Conservation (phyloP, 1,140 invertebrate genomes). For the Hydropsyche tenuis region DNA sequence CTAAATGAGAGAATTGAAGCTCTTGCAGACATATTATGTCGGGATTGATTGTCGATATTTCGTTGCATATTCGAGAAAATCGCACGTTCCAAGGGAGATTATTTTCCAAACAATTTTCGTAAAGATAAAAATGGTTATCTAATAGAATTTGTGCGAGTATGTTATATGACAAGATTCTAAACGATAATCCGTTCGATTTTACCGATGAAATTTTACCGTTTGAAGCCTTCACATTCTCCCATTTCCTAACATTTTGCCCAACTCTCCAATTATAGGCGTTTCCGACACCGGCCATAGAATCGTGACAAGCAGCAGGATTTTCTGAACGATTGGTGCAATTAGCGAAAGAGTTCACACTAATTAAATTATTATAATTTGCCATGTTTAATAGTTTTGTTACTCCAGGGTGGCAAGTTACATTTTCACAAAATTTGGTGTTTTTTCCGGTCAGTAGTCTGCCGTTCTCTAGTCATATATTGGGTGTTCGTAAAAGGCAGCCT, state of each 20-base stretch:
- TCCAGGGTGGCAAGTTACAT: not conserved
- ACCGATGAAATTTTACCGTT: not conserved
- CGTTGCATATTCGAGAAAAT: conserved; percentile 70
- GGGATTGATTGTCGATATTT: conserved; percentile 73
- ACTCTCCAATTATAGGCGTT: not conserved
- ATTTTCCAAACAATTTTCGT: conserved; percentile 66
- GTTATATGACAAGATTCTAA: conserved; percentile 80
- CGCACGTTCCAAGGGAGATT: conserved; percentile 76
- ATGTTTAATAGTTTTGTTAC: not conserved
- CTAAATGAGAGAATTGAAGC: conserved; percentile 79
- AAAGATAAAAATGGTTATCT: conserved; percentile 77
- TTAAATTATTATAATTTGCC: not conserved
- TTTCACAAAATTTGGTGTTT: not conserved
- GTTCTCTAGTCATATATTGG: conserved; percentile 10
- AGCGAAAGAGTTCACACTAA: not conserved
- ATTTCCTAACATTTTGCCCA: not conserved
- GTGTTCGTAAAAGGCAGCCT: not conserved
- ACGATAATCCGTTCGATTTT: conserved; percentile 50
- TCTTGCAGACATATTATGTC: conserved; percentile 90
- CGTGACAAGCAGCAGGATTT: not conserved
- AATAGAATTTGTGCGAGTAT: conserved; percentile 85
- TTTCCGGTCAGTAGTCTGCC: not conserved
- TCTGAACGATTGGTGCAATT: not conserved
- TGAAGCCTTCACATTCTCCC: not conserved
- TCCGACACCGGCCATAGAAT: not conserved